Evolutionary conservation across 2,113 vertebrate species (phyloP).

Genomic region (Orcinus orca): DNA sequence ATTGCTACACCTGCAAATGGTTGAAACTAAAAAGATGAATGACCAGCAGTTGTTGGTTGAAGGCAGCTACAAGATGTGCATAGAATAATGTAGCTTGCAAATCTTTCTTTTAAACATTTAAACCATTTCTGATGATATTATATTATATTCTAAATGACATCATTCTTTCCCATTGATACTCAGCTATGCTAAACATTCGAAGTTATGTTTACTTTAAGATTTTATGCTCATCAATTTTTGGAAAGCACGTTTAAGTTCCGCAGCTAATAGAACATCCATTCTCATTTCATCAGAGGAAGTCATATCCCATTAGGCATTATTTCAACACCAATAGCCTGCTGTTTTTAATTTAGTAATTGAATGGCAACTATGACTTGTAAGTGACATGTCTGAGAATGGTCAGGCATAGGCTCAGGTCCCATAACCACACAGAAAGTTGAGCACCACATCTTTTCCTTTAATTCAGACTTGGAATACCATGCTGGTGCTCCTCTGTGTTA

Average conservation of each 20-base stretch:
- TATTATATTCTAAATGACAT: neutral
- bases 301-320: constrained; percentile 33
- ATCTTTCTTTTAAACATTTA: neutral
- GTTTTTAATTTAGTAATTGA: constrained; percentile 63
- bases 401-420: neutral
- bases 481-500: neutral
- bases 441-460: neutral
- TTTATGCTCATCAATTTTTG: constrained; percentile 24
- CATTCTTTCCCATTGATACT: neutral
- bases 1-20: neutral
- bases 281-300: constrained; percentile 44
- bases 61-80: neutral
- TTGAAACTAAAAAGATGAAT: neutral
- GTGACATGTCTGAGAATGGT: neutral
- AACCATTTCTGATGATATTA: neutral
- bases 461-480: neutral
- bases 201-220: constrained; percentile 46
- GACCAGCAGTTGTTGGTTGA: neutral
- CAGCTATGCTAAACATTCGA: neutral
- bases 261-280: constrained; percentile 37
- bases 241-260: constrained; percentile 15
- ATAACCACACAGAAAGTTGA: neutral
- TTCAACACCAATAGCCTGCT: constrained; percentile 45
- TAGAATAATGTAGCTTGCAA: neutral
- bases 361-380: constrained; percentile 31